Percentiles rank a stretch among this genome's conserved stretches.
These are phyloP conservation scores for Cephus sareptanus DNA, from an alignment of 2,888 invertebrate genomes.

Conservation along the genomic window DNA sequence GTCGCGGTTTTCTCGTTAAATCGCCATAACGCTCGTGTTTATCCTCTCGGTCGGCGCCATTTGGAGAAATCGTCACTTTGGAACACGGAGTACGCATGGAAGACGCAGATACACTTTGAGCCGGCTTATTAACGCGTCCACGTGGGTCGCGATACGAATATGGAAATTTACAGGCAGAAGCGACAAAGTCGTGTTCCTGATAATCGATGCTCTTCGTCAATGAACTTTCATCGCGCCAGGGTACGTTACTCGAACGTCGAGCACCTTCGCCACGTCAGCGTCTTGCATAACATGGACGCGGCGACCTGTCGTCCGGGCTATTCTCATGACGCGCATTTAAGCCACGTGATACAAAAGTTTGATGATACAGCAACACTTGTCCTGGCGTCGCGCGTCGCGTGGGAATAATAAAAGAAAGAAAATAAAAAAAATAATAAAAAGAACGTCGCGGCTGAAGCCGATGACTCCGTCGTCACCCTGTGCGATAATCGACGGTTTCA, in stretches of 20 bases:
- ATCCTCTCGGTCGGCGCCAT: neutral
- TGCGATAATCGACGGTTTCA: neutral
- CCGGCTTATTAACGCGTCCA: too few relatives aligned
- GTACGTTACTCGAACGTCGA: neutral
- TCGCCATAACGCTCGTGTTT: neutral
- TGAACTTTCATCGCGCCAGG: neutral
- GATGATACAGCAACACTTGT: neutral
- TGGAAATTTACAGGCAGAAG: neutral
- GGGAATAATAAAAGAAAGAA: neutral
- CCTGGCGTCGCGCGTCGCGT: neutral
- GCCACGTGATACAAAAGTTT: neutral
- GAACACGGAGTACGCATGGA: neutral
- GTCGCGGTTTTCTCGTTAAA: neutral
- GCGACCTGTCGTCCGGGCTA: neutral
- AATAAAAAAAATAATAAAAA: neutral
- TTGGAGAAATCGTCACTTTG: neutral
- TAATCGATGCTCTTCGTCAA: neutral
- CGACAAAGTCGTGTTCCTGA: neutral
- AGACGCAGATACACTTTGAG: neutral
- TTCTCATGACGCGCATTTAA: neutral
- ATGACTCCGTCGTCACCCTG: neutral
- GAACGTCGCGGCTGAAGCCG: neutral
- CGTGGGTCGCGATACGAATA: neutral
- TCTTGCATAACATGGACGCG: neutral
- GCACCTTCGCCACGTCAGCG: conserved; percentile 1